Conservation (phyloP, 2,888 invertebrate genomes). For the Ashinkailepas kermadecensis region DNA sequence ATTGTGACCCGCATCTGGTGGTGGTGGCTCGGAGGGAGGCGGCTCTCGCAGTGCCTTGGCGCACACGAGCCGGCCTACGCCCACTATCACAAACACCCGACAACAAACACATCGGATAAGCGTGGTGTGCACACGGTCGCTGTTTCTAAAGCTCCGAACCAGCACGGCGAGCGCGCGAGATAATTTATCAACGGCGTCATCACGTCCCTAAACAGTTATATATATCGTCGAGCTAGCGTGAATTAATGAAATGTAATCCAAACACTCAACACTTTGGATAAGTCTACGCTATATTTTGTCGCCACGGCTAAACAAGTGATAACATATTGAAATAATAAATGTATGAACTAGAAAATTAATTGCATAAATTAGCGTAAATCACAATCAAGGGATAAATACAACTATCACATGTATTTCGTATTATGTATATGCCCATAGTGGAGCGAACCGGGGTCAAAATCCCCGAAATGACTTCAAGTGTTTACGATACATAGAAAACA, state of each 20-base stretch:
- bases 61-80: neutral
- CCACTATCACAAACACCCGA: constrained; percentile 16
- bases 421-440: constrained; percentile 6
- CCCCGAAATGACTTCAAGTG: constrained; percentile 6
- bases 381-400: constrained; percentile 18
- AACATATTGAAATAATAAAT: constrained; percentile 7
- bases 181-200: neutral
- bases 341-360: constrained; percentile 19
- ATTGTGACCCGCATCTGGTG: constrained; percentile 17
- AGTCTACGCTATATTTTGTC: neutral
- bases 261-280: constrained; percentile 1
- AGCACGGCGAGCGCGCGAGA: neutral
- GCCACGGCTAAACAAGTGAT: constrained; percentile 7
- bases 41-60: no score
- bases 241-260: neutral
- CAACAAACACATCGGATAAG: neutral
- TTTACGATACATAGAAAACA: neutral
- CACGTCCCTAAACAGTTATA: neutral
- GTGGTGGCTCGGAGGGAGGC: neutral
- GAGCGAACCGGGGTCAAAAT: neutral
- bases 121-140: neutral
- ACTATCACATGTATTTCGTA: constrained; percentile 7
- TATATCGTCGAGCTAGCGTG: neutral
- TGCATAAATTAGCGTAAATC: constrained; percentile 15
- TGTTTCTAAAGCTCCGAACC: neutral